Conservation (phyloP, 2,113 vertebrate genomes). For the Trichomycterus rosablanca region DNA sequence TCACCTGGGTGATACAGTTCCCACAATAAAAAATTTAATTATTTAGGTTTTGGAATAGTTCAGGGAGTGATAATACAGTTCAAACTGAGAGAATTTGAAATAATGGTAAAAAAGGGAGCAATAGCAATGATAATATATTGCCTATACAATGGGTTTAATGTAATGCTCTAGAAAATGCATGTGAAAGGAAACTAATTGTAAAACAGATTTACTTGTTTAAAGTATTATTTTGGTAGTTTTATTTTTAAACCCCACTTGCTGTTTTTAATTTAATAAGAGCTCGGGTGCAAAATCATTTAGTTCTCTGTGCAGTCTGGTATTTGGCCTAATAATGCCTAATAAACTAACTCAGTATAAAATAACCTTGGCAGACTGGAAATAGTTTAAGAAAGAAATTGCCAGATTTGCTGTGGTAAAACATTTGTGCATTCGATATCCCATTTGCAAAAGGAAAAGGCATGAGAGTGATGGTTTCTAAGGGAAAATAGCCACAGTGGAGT, state of each 20-base stretch:
- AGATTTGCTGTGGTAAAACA: too few relatives aligned
- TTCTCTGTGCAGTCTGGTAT: too few relatives aligned
- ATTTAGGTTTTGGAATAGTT: constrained; percentile 3
- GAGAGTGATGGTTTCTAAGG: constrained; percentile 25
- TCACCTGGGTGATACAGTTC: constrained; percentile 36
- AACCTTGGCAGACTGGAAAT: too few relatives aligned
- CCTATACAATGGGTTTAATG: constrained; percentile 41
- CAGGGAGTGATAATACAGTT: background rate
- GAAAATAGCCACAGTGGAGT: constrained; percentile 18
- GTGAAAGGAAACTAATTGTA: constrained; percentile 55
- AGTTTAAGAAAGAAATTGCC: too few relatives aligned
- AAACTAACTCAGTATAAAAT: too few relatives aligned
- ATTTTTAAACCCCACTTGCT: too few relatives aligned
- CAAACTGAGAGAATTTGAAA: background rate
- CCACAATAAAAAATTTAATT: constrained; percentile 22
- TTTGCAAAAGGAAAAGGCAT: too few relatives aligned
- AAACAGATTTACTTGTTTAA: constrained; percentile 64
- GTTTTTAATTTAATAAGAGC: too few relatives aligned
- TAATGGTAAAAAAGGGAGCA: background rate
- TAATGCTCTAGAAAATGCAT: constrained; percentile 18
- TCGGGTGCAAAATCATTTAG: background rate
- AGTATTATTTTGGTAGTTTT: too few relatives aligned
- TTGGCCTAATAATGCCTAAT: too few relatives aligned
- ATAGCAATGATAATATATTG: constrained; percentile 51
- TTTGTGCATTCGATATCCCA: too few relatives aligned